Conservation (phyloP, 2,113 vertebrate species). For the Syngnathoides biaculeatus region DNA sequence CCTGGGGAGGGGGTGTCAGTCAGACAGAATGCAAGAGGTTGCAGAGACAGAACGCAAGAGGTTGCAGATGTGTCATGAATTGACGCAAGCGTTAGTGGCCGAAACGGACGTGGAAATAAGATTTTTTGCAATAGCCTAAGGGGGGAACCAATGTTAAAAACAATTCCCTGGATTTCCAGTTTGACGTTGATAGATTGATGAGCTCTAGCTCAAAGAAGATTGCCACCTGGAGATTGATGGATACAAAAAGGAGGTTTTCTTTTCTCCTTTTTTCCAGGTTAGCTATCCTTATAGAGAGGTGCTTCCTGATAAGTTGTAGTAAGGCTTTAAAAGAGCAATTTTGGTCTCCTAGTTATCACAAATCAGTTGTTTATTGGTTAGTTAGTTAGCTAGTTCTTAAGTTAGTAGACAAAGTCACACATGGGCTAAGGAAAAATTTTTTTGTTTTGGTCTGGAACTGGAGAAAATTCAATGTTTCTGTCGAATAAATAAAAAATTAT, state of each 20-base stretch:
- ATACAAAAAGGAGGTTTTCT: constrained; percentile 26
- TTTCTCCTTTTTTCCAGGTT: constrained; percentile 24
- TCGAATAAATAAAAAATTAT: no score
- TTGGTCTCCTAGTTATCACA: constrained; percentile 6
- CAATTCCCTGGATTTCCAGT: constrained; percentile 55
- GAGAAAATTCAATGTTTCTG: neutral
- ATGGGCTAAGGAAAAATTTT: neutral
- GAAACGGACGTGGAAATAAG: constrained; percentile 61
- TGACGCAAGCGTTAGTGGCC: constrained; percentile 46
- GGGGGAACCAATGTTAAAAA: constrained; percentile 46
- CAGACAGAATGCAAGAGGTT: constrained; percentile 31
- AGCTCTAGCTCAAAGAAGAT: constrained; percentile 30
- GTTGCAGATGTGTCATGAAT: constrained; percentile 41
- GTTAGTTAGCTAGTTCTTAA: neutral
- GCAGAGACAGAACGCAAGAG: constrained; percentile 32
- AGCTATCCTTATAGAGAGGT: constrained; percentile 28
- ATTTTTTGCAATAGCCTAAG: constrained; percentile 31
- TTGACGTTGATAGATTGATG: constrained; percentile 71
- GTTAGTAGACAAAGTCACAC: neutral
- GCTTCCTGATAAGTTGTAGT: constrained; percentile 30
- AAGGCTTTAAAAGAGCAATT: constrained; percentile 22
- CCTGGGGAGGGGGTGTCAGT: constrained; percentile 46
- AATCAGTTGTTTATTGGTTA: neutral
- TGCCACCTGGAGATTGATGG: constrained; percentile 34
- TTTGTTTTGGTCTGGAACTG: neutral